phyloP scores from a whole-genome alignment of 2,888 invertebrate species.

The Drosophila prostipennis region DNA sequence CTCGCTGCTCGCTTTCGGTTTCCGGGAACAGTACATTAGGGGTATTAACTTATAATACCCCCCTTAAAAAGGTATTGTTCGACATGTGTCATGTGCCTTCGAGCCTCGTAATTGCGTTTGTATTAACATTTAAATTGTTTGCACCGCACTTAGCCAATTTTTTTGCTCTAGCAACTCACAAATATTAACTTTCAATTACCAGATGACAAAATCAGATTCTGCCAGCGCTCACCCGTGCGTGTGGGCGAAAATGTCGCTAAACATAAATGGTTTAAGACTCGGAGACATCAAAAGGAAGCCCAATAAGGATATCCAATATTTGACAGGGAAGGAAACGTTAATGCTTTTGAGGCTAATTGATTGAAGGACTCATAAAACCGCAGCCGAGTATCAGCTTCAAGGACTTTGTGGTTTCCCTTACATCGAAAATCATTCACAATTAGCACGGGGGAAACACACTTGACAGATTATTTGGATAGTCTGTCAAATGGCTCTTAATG shows the following conservation, averaged over 20 bases:
- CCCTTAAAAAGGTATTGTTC: slow-evolving; percentile 8
- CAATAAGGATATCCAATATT: slow-evolving; percentile 38
- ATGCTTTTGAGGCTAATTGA: slow-evolving; percentile 26
- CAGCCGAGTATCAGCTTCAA: slow-evolving; percentile 4
- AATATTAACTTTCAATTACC: slow-evolving; percentile 67
- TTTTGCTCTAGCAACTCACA: slow-evolving; percentile 38
- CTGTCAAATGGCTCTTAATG: slow-evolving; percentile 50
- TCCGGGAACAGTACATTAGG: slow-evolving; percentile 55
- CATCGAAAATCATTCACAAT: slow-evolving; percentile 15
- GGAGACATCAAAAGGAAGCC: slow-evolving; percentile 23
- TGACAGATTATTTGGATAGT: slow-evolving; percentile 21
- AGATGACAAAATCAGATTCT: slow-evolving; percentile 40
- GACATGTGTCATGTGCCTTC: slow-evolving; percentile 30
- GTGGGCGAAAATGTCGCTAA: slow-evolving; percentile 24
- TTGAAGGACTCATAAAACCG: slow-evolving; percentile 15
- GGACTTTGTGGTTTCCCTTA: slow-evolving; percentile 12
- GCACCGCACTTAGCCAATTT: slow-evolving; percentile 46
- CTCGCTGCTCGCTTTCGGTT: slow-evolving; percentile 34
- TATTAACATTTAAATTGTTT: slow-evolving; percentile 51
- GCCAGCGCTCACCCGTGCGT: slow-evolving; percentile 41
- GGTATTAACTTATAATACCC: slow-evolving; percentile 57
- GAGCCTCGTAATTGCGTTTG: slow-evolving; percentile 35
- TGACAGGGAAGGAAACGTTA: slow-evolving; percentile 11
- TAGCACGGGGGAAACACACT: slow-evolving; percentile 7
- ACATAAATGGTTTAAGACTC: neutral